Evolutionary conservation across 2,113 vertebrate genomes (phyloP).

Genomic region (Cranoglanis bouderius): DNA sequence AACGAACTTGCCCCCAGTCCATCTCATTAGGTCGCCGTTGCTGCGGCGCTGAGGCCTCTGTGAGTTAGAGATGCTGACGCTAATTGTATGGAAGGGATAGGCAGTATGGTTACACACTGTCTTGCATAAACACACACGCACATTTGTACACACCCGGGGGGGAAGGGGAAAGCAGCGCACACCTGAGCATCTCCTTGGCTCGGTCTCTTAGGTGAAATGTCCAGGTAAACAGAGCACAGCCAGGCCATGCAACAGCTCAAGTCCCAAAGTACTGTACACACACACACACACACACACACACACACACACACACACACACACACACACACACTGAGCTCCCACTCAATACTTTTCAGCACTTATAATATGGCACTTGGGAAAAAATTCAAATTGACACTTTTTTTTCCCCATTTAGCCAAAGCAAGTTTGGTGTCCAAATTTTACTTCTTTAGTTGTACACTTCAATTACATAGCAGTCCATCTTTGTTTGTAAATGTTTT

Average conservation of each 20-base stretch:
- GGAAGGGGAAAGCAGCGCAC: slow-evolving; percentile 60
- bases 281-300: background rate
- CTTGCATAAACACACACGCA: slow-evolving; percentile 22
- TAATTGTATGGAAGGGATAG: slow-evolving; percentile 78
- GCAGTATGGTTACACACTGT: slow-evolving; percentile 59
- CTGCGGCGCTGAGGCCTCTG: slow-evolving; percentile 68
- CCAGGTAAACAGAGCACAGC: slow-evolving; percentile 75
- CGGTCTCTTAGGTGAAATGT: slow-evolving; percentile 75
- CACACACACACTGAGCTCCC: background rate
- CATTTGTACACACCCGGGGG: slow-evolving; percentile 27
- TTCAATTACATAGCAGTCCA: too few species aligned
- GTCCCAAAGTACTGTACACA: slow-evolving; percentile 30
- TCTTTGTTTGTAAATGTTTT: too few species aligned
- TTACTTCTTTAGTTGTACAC: background rate
- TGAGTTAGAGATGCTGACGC: slow-evolving; percentile 71
- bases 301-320: too few species aligned
- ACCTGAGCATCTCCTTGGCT: slow-evolving; percentile 66
- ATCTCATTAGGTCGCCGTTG: slow-evolving; percentile 78
- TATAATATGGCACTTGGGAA: background rate
- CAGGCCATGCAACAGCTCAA: slow-evolving; percentile 48
- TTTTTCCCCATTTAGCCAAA: background rate
- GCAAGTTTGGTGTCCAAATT: background rate
- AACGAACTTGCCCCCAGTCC: slow-evolving; percentile 63
- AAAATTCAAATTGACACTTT: background rate
- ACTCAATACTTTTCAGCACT: background rate